These are phyloP conservation scores for Danio jaintianensis DNA, from an alignment of 2,797 vertebrate species.

Conservation along the genomic window DNA sequence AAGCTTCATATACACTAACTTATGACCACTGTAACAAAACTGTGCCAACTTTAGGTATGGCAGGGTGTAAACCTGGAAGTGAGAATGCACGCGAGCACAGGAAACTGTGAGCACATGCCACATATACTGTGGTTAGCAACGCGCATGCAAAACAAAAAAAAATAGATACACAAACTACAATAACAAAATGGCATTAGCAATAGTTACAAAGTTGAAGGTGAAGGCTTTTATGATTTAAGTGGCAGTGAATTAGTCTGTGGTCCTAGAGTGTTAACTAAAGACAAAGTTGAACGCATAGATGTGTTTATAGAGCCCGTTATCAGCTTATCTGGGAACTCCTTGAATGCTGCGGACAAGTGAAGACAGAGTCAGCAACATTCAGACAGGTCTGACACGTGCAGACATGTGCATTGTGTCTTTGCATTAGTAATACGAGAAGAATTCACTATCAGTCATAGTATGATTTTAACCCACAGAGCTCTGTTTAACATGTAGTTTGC, in stretches of 20 bases:
- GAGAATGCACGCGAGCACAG: background rate
- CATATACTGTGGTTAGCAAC: background rate
- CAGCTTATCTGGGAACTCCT: background rate
- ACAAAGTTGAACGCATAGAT: background rate
- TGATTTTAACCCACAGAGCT: background rate
- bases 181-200: background rate
- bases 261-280: background rate
- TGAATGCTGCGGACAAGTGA: background rate
- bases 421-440: background rate
- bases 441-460: background rate
- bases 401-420: background rate
- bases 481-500: background rate
- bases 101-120: background rate
- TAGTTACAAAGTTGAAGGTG: background rate
- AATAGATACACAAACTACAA: too few species aligned
- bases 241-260: background rate
- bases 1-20: too few species aligned
- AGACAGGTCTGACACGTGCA: background rate
- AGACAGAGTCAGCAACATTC: conserved; percentile 8
- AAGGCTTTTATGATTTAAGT: background rate
- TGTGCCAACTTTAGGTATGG: background rate
- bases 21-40: background rate
- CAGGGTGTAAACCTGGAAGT: background rate
- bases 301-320: background rate
- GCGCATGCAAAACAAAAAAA: too few species aligned